These are phyloP conservation scores for Takifugu ocellatus DNA, from an alignment of 2,797 vertebrate species.

Conservation along the genomic window DNA sequence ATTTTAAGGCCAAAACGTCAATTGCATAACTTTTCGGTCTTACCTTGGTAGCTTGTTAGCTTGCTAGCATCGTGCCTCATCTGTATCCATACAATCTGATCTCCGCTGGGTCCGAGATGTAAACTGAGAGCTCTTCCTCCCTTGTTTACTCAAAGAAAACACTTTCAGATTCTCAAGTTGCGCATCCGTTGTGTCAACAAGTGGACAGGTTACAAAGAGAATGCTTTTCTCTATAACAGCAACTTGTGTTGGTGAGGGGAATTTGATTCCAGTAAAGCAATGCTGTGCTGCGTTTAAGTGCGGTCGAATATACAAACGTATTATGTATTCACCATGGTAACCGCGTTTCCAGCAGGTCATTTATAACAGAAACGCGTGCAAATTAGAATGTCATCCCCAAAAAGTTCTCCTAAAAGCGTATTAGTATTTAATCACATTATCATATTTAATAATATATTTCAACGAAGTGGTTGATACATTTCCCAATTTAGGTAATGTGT, in stretches of 20 bases:
- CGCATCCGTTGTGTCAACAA: not conserved
- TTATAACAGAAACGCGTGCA: not conserved
- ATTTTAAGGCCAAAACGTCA: not conserved
- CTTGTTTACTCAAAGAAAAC: not conserved
- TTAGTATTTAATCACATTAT: not conserved
- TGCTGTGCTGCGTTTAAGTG: slow-evolving; percentile 25
- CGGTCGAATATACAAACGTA: not conserved
- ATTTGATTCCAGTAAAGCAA: slow-evolving; percentile 19
- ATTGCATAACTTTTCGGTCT: slow-evolving; percentile 14
- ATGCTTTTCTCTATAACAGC: not conserved
- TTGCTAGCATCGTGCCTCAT: slow-evolving; percentile 59
- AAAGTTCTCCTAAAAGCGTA: not conserved
- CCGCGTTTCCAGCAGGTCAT: not conserved
- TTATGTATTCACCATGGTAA: slow-evolving; percentile 29
- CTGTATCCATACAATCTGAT: slow-evolving; percentile 49
- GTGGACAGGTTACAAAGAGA: not conserved
- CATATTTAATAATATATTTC: not conserved
- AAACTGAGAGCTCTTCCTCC: slow-evolving; percentile 26
- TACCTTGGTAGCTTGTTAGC: slow-evolving; percentile 59
- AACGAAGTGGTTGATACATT: not conserved
- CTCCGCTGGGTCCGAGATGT: slow-evolving; percentile 45
- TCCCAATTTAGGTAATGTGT: not conserved
- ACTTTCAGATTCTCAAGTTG: not conserved
- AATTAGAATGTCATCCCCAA: not conserved
- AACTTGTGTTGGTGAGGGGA: slow-evolving; percentile 17